Conservation (phyloP, 1,140 invertebrate genomes). For the Papilio polytes region DNA sequence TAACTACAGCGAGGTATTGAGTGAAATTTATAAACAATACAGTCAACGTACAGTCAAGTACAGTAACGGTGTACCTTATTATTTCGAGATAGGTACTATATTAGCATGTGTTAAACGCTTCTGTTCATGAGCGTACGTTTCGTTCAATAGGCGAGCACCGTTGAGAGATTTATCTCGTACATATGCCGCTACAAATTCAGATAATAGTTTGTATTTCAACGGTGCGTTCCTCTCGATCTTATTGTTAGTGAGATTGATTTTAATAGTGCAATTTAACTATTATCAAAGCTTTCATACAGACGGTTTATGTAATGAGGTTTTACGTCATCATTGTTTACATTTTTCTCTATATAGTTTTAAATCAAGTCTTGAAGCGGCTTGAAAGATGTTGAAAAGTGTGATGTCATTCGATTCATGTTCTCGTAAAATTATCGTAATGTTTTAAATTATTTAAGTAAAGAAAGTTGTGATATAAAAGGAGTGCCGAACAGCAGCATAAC, state of each 20-base stretch:
- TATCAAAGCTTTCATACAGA: neutral
- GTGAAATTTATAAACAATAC: constrained; percentile 70
- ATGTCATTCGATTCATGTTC: neutral
- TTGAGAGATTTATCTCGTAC: constrained; percentile 69
- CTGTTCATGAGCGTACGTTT: constrained; percentile 12
- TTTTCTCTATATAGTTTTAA: too few species aligned
- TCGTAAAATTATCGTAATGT: neutral
- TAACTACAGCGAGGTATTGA: constrained; percentile 64
- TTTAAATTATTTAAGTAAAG: neutral
- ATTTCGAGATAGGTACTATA: neutral
- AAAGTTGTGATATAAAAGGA: constrained; percentile 13
- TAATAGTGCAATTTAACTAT: constrained; percentile 12
- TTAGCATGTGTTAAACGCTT: constrained; percentile 22
- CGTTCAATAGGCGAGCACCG: constrained; percentile 49
- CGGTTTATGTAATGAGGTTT: too few species aligned
- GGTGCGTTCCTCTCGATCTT: constrained; percentile 4
- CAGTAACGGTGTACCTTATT: constrained; percentile 34
- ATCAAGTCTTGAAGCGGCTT: too few species aligned
- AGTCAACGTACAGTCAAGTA: constrained; percentile 47
- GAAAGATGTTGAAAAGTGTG: too few species aligned
- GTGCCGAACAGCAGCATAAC: neutral
- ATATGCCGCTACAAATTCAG: constrained; percentile 43
- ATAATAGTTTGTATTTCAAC: constrained; percentile 39
- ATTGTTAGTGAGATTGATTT: constrained; percentile 27
- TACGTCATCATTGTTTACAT: neutral